Conservation (phyloP, 1,140 invertebrate species). For the Parapsyche elsis region DNA sequence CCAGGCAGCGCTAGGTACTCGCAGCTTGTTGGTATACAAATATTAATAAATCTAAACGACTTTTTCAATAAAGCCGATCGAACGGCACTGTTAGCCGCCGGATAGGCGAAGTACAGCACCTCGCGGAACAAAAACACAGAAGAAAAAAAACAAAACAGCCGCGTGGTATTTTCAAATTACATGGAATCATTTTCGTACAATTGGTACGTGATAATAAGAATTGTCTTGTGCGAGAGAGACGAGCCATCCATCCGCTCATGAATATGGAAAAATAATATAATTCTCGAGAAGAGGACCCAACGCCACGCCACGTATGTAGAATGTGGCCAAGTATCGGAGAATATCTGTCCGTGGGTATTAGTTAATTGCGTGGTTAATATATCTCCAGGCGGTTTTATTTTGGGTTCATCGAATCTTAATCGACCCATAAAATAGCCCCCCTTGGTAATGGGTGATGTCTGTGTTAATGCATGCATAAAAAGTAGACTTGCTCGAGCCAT, state of each 20-base stretch:
- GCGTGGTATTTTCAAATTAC: constrained; percentile 55
- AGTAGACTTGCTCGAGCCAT: neutral
- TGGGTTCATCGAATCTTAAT: constrained; percentile 51
- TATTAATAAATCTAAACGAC: neutral
- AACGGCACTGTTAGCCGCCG: neutral
- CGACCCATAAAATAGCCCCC: constrained; percentile 42
- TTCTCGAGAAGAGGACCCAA: neutral
- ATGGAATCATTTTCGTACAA: constrained; percentile 55
- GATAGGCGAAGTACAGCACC: neutral
- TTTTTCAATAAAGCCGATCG: neutral
- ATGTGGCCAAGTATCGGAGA: too few relatives aligned
- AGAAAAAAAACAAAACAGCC: constrained; percentile 46
- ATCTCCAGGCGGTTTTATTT: constrained; percentile 52
- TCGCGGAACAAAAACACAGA: neutral
- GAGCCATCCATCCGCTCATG: constrained; percentile 22
- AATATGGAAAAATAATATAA: constrained; percentile 39
- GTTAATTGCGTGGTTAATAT: constrained; percentile 52
- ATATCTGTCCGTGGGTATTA: constrained; percentile 45
- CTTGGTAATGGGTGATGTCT: constrained; percentile 38
- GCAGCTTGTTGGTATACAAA: too few relatives aligned
- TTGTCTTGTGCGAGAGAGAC: constrained; percentile 44
- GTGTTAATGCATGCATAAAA: constrained; percentile 37
- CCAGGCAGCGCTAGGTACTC: too few relatives aligned
- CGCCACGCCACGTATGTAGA: too few relatives aligned
- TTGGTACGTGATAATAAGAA: constrained; percentile 56